phyloP scores from a whole-genome alignment of 2,113 vertebrate genomes.

The Trinectes maculatus region DNA sequence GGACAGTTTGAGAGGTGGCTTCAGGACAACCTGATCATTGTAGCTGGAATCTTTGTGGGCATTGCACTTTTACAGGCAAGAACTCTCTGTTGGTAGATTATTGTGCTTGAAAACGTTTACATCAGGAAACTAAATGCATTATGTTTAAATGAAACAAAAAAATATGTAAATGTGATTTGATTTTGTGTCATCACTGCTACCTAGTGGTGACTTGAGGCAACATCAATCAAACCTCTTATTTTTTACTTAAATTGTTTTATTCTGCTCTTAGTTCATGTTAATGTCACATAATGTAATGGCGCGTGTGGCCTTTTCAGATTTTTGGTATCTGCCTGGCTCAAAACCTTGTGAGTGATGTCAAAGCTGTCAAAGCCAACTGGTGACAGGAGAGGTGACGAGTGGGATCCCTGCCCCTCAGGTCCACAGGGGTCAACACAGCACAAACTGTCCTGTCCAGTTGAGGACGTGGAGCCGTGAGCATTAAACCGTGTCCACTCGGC shows the following conservation, averaged over 20 bases:
- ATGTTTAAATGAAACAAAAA: not conserved
- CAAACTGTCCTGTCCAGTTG: conserved; percentile 31
- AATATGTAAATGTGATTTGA: conserved; percentile 4
- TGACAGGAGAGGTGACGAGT: conserved; percentile 72
- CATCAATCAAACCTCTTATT: not conserved
- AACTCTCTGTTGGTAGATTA: not conserved
- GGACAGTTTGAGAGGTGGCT: conserved; percentile 95
- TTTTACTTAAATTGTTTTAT: not conserved
- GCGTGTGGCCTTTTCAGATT: conserved; percentile 78
- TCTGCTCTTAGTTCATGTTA: not conserved
- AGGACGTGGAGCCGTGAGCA: conserved; percentile 17
- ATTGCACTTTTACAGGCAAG: conserved; percentile 91
- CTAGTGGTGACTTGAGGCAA: conserved; percentile 57
- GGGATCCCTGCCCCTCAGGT: conserved; percentile 1
- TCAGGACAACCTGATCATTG: conserved; percentile 90
- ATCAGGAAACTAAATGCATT: not conserved
- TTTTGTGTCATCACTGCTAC: conserved; percentile 62
- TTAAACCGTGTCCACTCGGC: conserved; percentile 28
- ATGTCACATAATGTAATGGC: not conserved
- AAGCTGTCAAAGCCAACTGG: conserved; percentile 92
- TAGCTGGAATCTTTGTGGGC: conserved; percentile 89
- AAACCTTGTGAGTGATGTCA: conserved; percentile 90
- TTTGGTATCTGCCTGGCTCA: conserved; percentile 93
- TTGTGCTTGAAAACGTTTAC: not conserved
- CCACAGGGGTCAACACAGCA: conserved; percentile 29